Conservation (phyloP, 1,140 invertebrate genomes). For the Zophobas atratus region DNA sequence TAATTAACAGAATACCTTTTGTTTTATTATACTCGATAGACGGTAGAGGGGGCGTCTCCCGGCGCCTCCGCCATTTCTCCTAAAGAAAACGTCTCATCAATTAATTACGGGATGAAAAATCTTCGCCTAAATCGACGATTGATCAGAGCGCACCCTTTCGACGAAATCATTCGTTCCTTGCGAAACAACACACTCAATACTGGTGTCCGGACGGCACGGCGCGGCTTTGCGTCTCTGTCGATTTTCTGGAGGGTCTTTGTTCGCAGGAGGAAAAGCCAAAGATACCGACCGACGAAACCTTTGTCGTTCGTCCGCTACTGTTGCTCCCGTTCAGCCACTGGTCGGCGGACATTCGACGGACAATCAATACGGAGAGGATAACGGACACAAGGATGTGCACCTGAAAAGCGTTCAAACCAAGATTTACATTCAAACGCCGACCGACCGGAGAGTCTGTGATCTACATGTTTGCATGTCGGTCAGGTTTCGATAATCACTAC, state of each 20-base stretch:
- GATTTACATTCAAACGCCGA: too few species aligned
- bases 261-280: conserved; percentile 24
- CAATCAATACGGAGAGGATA: conserved; percentile 11
- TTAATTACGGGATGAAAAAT: conserved; percentile 24
- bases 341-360: conserved; percentile 34
- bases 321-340: conserved; percentile 34
- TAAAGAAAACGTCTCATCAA: background rate
- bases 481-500: too few species aligned
- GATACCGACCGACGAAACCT: conserved; percentile 19
- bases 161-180: conserved; percentile 9
- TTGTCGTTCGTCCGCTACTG: conserved; percentile 28
- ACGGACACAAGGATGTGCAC: too few species aligned
- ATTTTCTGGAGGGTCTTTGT: conserved; percentile 6
- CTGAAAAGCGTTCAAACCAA: too few species aligned
- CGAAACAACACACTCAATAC: conserved; percentile 29
- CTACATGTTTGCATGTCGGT: too few species aligned
- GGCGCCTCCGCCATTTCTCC: conserved; percentile 20
- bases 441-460: too few species aligned
- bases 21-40: conserved; percentile 49
- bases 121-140: conserved; percentile 11
- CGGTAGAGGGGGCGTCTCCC: background rate
- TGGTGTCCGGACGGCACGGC: conserved; percentile 26
- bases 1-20: conserved; percentile 56
- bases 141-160: conserved; percentile 5
- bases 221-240: conserved; percentile 18